A percentile compares a stretch with the other conserved stretches of the same genome.
These are phyloP conservation scores for Acrocyrtus sp. DNA, from an alignment of 2,888 invertebrate species.

Conservation along the genomic window DNA sequence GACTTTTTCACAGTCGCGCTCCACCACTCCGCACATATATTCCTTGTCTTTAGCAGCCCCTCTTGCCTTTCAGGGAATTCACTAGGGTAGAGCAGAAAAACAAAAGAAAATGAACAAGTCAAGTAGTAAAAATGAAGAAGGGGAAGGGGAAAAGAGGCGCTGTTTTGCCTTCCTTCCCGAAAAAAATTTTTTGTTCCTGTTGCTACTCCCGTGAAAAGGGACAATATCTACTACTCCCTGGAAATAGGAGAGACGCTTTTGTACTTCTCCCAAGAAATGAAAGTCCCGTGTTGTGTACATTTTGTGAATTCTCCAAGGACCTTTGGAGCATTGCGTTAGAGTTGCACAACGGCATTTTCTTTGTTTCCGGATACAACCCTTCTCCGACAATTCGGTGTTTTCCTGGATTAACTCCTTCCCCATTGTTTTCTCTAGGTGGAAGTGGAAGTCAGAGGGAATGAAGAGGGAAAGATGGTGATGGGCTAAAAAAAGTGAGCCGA, in stretches of 20 bases:
- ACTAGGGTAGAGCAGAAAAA: neutral
- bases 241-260: slow-evolving; percentile 20
- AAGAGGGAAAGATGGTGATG: neutral
- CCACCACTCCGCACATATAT: neutral
- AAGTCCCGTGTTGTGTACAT: too few relatives aligned
- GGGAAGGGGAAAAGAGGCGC: neutral
- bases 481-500: neutral
- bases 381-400: neutral
- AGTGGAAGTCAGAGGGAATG: too few relatives aligned
- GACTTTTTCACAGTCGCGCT: slow-evolving; percentile 23
- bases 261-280: too few relatives aligned
- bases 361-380: neutral
- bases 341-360: neutral
- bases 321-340: slow-evolving; percentile 6
- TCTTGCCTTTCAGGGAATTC: slow-evolving; percentile 31
- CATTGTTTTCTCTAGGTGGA: neutral
- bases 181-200: slow-evolving; percentile 12
- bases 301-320: slow-evolving; percentile 25
- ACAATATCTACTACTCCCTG: slow-evolving; percentile 11
- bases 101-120: neutral
- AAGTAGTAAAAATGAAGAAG: neutral
- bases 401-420: neutral
- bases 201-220: slow-evolving; percentile 5
- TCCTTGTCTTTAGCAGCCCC: slow-evolving; percentile 38
- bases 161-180: neutral